These are phyloP conservation scores for Cryptomyrus ogoouensis DNA, from an alignment of 2,113 vertebrate species.

Conservation along the genomic window DNA sequence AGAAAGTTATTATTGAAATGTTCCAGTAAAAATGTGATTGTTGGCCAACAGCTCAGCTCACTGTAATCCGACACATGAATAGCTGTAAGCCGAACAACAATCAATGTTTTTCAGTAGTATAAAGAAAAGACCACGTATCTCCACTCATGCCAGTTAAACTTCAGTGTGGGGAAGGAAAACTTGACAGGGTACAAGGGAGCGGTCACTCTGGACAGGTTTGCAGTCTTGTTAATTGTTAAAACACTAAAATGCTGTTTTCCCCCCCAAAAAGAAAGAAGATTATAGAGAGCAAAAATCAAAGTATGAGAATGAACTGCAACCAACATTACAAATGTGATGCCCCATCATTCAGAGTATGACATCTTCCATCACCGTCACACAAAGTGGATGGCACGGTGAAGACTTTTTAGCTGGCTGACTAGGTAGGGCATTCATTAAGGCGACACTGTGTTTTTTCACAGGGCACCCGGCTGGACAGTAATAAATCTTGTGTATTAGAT, in stretches of 20 bases:
- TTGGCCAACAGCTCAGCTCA: not conserved
- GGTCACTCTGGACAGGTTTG: not conserved
- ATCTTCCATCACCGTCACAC: not conserved
- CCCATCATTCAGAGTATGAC: not conserved
- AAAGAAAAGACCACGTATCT: not conserved
- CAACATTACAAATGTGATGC: not conserved
- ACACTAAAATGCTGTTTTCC: not conserved
- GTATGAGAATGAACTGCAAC: not conserved
- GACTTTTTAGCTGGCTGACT: not conserved
- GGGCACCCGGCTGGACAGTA: not conserved
- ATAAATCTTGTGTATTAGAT: not conserved
- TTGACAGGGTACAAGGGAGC: not conserved
- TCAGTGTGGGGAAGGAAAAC: not conserved
- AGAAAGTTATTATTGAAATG: conserved; percentile 3
- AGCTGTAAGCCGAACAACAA: not conserved
- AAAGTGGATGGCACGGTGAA: not conserved
- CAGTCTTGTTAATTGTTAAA: not conserved
- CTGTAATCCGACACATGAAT: not conserved
- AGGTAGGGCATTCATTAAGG: not conserved
- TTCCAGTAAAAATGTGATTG: not conserved
- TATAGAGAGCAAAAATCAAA: not conserved
- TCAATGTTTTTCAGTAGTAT: not conserved
- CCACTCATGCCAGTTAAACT: not conserved
- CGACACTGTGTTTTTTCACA: not conserved
- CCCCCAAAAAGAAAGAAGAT: not conserved